Evolutionary conservation across 1,140 invertebrate genomes (phyloP), one percentile per base, ranked within the genome.

Genomic region (Drosophila pallidifrons): DNA sequence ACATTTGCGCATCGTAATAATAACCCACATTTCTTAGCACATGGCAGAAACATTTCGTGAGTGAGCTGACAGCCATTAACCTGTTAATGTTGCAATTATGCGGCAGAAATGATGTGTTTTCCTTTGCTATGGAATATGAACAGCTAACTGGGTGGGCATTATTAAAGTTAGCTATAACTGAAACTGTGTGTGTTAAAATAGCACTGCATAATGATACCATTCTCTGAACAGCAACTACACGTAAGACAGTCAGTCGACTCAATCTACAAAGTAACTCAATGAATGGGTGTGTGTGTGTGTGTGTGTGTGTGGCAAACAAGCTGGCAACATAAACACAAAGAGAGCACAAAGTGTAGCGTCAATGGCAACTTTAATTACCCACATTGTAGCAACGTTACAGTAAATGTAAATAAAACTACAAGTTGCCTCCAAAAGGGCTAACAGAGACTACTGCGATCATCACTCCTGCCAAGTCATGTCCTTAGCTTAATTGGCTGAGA

Each of bases 51-150:
- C 81, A 81, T 77, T 66, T 63, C 81, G 81, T 76, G 76, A 70
- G 64, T 65, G 61, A 71, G 51, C 82, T 68, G 57, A 43, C 38
- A 68, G 75, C 77, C 80, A 87, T 87, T 87, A 87, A 88, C 80
- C 83, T 73, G 83, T 88, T 87, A 87, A 87, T 87, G 85, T 87
- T 88, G 83, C 85, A 88, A 87, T 87, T 87, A 87, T 87, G 83
- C 85, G 83, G 69, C 77, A 78, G 63, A 82, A 83, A 83, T 87
- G 58, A 83, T 87, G 83, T 82, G n/a, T 65, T 61, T 60, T 57
- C 7, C n/a, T 11, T 30, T n/a, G 20, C 49, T n/a, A 16, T 47
- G 15, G 32, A 54, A 30, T 16, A 47, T 30, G 38, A 41, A 8
- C 7, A 5, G n/a, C 41, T 7, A 5, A 43, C 25, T n/a, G 47